Percentiles rank a stretch among this genome's conserved stretches.
phyloP scores from a whole-genome alignment of 2,888 invertebrate species.

The Melinopterus prodromus region DNA sequence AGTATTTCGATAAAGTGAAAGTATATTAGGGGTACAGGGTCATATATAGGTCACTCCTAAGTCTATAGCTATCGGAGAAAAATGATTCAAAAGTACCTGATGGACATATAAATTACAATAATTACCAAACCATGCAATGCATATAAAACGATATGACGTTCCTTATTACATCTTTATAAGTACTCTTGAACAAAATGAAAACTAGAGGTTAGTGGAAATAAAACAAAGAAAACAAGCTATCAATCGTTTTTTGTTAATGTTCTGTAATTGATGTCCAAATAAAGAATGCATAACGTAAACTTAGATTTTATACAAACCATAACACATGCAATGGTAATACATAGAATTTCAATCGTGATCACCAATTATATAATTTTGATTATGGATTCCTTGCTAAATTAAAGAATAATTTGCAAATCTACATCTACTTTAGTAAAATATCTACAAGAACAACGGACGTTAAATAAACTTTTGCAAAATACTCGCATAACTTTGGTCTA shows the following conservation, averaged over 20 bases:
- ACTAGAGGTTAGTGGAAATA: background rate
- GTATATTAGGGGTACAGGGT: slow-evolving; percentile 11
- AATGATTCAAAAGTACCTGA: background rate
- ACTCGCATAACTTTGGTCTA: background rate
- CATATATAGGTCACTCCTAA: background rate
- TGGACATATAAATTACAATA: background rate
- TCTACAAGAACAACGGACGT: background rate
- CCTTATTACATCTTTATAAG: too few relatives aligned
- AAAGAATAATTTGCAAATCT: background rate
- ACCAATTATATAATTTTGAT: slow-evolving; percentile 26
- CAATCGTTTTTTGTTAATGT: background rate
- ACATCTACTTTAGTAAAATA: slow-evolving; percentile 17
- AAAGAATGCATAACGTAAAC: slow-evolving; percentile 29
- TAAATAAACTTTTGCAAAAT: background rate
- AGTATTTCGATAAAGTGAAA: background rate
- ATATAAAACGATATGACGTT: too few relatives aligned
- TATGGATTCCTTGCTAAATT: slow-evolving; percentile 17
- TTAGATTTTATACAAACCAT: slow-evolving; percentile 26
- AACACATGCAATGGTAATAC: background rate
- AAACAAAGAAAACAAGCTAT: background rate
- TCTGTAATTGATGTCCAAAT: slow-evolving; percentile 17
- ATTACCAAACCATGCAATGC: background rate
- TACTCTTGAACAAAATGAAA: too few relatives aligned
- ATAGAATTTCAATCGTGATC: slow-evolving; percentile 17
- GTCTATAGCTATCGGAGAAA: background rate